phyloP scores from a whole-genome alignment of 2,113 vertebrate species.

The Strigops habroptila region DNA sequence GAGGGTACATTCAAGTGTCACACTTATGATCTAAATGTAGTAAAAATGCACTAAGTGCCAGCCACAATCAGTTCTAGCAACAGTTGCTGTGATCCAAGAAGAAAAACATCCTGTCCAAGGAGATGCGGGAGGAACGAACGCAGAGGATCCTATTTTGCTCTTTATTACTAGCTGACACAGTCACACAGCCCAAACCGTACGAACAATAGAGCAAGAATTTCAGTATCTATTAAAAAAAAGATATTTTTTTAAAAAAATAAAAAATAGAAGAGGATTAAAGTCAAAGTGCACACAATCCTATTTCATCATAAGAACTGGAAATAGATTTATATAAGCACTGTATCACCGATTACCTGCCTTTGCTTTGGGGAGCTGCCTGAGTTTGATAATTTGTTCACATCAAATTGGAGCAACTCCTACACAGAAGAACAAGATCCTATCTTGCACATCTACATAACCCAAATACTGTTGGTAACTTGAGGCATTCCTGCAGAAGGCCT shows the following conservation, averaged over 20 bases:
- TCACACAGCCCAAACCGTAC: not conserved
- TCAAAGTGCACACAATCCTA: not conserved
- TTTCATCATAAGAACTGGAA: not conserved
- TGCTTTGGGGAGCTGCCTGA: not conserved
- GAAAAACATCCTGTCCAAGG: not conserved
- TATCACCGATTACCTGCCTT: not conserved
- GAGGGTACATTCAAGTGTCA: not conserved
- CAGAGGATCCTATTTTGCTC: not conserved
- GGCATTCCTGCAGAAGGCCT: not conserved
- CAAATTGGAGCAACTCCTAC: not conserved
- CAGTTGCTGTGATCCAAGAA: not conserved
- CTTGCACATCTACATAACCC: not conserved
- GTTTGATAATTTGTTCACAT: not conserved
- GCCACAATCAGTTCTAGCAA: not conserved
- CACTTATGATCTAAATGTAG: not conserved
- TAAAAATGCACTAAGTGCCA: not conserved
- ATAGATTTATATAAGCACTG: not conserved
- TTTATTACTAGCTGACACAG: not conserved
- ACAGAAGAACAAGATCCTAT: not conserved
- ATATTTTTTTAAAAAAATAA: not conserved
- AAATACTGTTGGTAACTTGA: not conserved
- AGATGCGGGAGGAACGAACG: not conserved
- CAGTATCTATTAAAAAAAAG: not conserved
- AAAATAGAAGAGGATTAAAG: not conserved
- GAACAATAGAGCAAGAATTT: not conserved